Base-by-base conservation (phyloP, 2,797 vertebrate species). In the Notolepis coatsorum region DNA sequence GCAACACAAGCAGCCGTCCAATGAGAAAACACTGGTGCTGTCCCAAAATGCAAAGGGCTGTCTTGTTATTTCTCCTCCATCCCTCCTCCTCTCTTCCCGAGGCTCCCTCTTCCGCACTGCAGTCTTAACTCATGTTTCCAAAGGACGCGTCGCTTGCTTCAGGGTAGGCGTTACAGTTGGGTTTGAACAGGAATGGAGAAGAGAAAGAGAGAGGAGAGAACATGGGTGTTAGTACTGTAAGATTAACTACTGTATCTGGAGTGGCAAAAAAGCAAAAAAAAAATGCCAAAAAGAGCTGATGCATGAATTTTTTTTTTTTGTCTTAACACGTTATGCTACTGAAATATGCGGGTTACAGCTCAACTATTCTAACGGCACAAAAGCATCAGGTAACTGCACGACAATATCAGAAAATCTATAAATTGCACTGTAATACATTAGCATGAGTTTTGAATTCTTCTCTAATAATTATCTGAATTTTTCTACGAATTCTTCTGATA, bases 101-200 rank as follows among this genome's bases (percentile, higher is more conserved):
- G 33, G 9, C n/a, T 7, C 21, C 17, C 24, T 1, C 55, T 41
- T 67, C 73, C 54, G 41, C 30, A 15, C 35, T 33, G 51, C 61
- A 72, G 61, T 73, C 61, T 61, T 55, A 64, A 60, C 54, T 93
- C 80, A 90, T 61, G 88, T 74, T 64, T 86, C 82, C 61, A 84
- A 53, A 59, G 75, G 83, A 82, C 72, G 81, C 9, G 87, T 91
- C 12, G 70, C 91, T 92, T 92, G 79, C 92, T 93, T 84, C 75
- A 79, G 74, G 65, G 70, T 38, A 66, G 62, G 81, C 62, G 46
- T 55, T 3, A 65, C 43, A 66, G 65, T 72, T 75, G 59, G 38
- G 72, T 80, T 79, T 77, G 54, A 61, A 69, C 62, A 71, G 0
- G 31, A 73, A 77, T 53, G 43, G 65, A 56, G 56, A 75, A 50